A percentile compares a stretch with the other conserved stretches of the same genome.
phyloP scores from a whole-genome alignment of 2,888 invertebrate species.

The Drosophila hamatofila region DNA sequence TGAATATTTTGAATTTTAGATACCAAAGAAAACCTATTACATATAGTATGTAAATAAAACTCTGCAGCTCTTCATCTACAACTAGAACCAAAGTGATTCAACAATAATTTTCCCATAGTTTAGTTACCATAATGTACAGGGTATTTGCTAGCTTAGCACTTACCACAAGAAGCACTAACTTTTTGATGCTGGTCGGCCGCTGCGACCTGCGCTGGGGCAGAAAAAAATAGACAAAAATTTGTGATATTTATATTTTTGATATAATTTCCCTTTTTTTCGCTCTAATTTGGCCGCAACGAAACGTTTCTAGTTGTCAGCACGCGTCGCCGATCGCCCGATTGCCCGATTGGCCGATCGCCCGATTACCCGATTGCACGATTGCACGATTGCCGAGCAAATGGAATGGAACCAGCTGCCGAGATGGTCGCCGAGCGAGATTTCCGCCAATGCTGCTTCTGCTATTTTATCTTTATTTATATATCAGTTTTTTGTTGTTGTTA shows the following conservation, averaged over 20 bases:
- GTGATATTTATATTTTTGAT: conserved; percentile 35
- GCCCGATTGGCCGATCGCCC: conserved; percentile 16
- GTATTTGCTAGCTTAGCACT: neutral
- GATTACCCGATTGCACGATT: conserved; percentile 1
- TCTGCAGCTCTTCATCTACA: neutral
- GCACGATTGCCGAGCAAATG: conserved; percentile 1
- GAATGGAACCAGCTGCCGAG: conserved; percentile 32
- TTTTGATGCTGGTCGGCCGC: neutral
- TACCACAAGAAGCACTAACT: neutral
- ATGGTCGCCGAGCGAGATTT: conserved; percentile 49
- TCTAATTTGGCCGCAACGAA: conserved; percentile 6
- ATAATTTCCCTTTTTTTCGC: conserved; percentile 18
- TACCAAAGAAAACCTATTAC: no score
- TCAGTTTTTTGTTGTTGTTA: conserved; percentile 4
- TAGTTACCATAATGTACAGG: neutral
- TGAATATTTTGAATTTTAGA: no score
- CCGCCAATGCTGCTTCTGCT: conserved; percentile 21
- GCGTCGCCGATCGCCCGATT: conserved; percentile 42
- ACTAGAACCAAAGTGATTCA: neutral
- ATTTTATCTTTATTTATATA: neutral
- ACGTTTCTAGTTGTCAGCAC: conserved; percentile 27
- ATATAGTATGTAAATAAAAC: neutral
- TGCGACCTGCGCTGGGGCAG: conserved; percentile 36
- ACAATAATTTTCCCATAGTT: neutral
- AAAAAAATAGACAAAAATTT: conserved; percentile 1